These are phyloP conservation scores for Artemisiospiza belli DNA, from an alignment of 2,113 vertebrate genomes.

Conservation along the genomic window DNA sequence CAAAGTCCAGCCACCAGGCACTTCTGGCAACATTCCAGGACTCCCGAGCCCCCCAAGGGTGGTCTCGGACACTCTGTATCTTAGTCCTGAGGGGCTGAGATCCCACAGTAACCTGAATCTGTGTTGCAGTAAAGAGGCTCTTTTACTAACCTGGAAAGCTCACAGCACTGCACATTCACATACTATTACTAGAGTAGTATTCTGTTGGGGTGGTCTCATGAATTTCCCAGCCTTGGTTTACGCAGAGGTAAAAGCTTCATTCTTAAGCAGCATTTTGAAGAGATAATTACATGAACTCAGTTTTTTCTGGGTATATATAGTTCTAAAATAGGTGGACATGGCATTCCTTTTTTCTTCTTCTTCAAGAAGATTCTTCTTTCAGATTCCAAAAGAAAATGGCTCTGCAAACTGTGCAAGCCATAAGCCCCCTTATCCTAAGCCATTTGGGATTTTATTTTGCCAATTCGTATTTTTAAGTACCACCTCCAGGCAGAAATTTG, in stretches of 20 bases:
- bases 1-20: no score
- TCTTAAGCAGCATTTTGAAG: not conserved
- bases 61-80: no score
- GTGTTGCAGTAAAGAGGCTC: not conserved
- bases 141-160: not conserved
- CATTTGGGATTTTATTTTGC: not conserved
- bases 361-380: not conserved
- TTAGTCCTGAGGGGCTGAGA: no score
- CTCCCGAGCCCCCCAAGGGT: no score
- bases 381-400: not conserved
- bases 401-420: not conserved
- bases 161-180: not conserved
- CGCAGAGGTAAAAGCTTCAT: not conserved
- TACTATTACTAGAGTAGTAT: not conserved
- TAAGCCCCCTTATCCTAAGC: not conserved
- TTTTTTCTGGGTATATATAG: not conserved
- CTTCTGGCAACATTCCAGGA: no score
- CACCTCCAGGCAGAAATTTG: not conserved
- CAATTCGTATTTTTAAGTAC: not conserved
- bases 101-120: not conserved
- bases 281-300: not conserved
- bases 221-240: not conserved
- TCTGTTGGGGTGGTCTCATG: not conserved
- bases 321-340: not conserved
- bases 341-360: not conserved